Conservation (phyloP, 2,113 vertebrate genomes). For the Notothenia coriiceps region DNA sequence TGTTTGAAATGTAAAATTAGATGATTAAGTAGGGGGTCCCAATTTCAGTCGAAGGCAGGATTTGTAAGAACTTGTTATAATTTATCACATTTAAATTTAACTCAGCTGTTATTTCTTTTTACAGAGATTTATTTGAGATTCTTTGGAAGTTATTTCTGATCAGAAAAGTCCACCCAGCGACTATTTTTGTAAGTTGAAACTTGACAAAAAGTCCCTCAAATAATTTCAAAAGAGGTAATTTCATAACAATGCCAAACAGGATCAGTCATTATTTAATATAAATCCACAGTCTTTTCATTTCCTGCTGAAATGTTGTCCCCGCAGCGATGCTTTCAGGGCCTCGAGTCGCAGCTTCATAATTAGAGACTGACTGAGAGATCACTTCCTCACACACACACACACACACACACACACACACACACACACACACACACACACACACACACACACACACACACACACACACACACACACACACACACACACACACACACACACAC, state of each 20-base stretch:
- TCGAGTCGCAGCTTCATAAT: conserved; percentile 31
- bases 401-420: not conserved
- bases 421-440: not conserved
- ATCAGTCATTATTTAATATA: not conserved
- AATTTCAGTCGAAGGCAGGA: no score
- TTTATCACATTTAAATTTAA: no score
- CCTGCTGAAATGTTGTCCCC: not conserved
- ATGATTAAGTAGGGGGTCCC: no score
- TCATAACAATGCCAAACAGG: not conserved
- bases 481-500: not conserved
- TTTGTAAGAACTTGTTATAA: no score
- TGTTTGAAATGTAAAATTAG: no score
- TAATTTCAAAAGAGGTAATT: not conserved
- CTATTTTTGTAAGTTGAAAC: no score
- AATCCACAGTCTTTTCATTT: not conserved
- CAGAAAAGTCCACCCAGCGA: no score
- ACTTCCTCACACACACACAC: no score
- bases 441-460: not conserved
- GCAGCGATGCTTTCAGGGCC: not conserved
- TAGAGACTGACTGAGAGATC: conserved; percentile 31
- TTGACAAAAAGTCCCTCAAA: no score
- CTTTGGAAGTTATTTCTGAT: no score
- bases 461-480: not conserved
- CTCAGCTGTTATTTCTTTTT: no score
- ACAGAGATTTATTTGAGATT: no score